Percentiles rank a stretch among this genome's conserved stretches.
Conservation (phyloP, 2,113 vertebrate species). For the Neotragus pygmaeus region DNA sequence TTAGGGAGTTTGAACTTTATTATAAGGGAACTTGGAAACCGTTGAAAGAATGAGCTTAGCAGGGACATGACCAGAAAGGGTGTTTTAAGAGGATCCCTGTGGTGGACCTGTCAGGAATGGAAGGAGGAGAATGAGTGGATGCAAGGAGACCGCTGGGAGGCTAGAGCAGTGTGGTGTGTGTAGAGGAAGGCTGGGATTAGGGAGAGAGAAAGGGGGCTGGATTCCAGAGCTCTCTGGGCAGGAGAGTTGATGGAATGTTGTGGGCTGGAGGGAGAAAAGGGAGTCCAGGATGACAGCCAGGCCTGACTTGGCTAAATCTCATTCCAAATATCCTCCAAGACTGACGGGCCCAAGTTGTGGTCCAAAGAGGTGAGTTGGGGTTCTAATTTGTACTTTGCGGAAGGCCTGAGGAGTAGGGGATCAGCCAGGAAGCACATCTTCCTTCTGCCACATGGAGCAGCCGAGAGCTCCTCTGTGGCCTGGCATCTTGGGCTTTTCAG, state of each 20-base stretch:
- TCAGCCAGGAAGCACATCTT: neutral
- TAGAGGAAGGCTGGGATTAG: neutral
- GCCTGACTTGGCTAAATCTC: neutral
- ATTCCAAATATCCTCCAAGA: neutral
- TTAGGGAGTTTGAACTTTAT: neutral
- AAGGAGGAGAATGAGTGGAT: neutral
- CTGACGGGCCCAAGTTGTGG: neutral
- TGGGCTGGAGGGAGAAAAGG: neutral
- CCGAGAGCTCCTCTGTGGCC: neutral
- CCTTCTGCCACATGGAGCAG: neutral
- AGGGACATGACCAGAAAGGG: neutral
- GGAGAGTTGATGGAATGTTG: neutral
- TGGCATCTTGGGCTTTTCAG: neutral
- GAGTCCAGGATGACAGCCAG: neutral
- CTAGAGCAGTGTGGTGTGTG: neutral
- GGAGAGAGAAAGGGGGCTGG: neutral
- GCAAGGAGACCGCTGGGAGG: neutral
- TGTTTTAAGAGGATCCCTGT: neutral
- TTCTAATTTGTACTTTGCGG: neutral
- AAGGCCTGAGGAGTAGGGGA: neutral
- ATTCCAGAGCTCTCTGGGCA: neutral
- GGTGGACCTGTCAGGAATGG: neutral
- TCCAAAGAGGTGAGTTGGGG: neutral
- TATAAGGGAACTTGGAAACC: neutral
- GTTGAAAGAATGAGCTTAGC: neutral